Base-by-base conservation (phyloP, 2,113 vertebrate species). In the Rhynchopsitta pachyrhyncha region DNA sequence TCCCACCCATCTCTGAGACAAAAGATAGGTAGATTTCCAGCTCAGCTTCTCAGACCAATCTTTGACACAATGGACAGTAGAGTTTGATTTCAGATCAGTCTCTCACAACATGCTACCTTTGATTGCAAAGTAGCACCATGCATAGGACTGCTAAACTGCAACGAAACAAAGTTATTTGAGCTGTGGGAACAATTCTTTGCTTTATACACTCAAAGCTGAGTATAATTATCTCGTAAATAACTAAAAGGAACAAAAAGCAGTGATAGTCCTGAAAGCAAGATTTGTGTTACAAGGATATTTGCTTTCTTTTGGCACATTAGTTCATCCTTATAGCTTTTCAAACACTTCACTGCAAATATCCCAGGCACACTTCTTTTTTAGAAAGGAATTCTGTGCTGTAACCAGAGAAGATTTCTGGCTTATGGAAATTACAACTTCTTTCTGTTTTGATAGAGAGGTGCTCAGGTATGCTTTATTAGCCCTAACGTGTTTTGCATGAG, bases 201-300 rank as follows among this genome's bases (percentile, higher is more conserved):
- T 96, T 97, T 96, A 91, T 49, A 62, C 92, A 86, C 88, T 95
- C 78, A 84, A 97, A 92, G 39, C 29, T 74, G 74, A 96, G 91
- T 25, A 49, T 97, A 97, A 97, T 93, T 96, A 95, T 89, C 76
- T 88, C 70, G 84, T 95, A 96, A 97, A 93, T 96, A 97, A 96
- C 73, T 57, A 86, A 94, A 76, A 83, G 79, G 75, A 97, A 55
- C 52, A 88, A 75, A 78, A 18, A 87, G 55, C 62, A 86, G 62
- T 22, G 55, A 89, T 53, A 10, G 19, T 47, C 67, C 46, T 3
- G 19, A 80, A 18, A 76, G 24, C 23, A 91, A 92, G 78, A 94
- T 92, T 50, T 89, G 50, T 74, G 22, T 37, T 77, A 15, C 73
- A 18, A 17, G 19, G 59, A 87, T 85, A 55, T 25, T 29, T 47